Evolutionary conservation across 2,113 vertebrate species (phyloP).

Genomic region (Deroptyus accipitrinus): DNA sequence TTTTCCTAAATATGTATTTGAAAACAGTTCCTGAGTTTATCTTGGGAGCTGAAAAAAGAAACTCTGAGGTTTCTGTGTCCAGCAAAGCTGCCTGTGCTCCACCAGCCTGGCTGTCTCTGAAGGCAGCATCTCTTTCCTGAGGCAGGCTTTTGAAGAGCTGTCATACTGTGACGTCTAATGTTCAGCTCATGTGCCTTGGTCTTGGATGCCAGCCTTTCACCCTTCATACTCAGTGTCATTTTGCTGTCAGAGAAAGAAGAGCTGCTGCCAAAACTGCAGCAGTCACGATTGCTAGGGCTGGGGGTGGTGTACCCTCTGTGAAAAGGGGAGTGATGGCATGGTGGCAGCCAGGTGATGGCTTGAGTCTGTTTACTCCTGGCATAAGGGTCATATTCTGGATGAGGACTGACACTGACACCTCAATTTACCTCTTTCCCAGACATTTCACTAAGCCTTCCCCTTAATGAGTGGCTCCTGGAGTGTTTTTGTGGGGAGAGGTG

Average conservation of each 20-base stretch:
- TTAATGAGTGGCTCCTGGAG: not conserved
- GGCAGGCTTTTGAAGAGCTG: not conserved
- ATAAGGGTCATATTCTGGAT: not conserved
- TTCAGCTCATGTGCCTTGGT: not conserved
- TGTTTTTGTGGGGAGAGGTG: not conserved
- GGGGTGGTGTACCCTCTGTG: not conserved
- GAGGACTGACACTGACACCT: not conserved
- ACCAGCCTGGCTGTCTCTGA: not conserved
- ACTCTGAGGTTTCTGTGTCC: not conserved
- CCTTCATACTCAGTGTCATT: not conserved
- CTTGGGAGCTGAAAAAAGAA: not conserved
- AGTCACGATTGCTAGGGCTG: not conserved
- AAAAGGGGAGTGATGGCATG: accelerated
- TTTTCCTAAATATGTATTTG: not conserved
- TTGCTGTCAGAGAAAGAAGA: not conserved
- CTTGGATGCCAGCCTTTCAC: not conserved
- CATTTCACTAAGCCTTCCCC: not conserved
- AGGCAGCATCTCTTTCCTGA: not conserved
- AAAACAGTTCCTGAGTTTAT: not conserved
- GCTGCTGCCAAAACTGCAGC: not conserved
- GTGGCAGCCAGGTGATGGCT: not conserved
- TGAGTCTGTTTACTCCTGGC: not conserved
- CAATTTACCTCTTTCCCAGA: not conserved
- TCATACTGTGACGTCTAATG: accelerated
- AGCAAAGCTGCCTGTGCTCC: not conserved